Conservation (phyloP, 2,797 vertebrate species). For the Discoglossus pictus region DNA sequence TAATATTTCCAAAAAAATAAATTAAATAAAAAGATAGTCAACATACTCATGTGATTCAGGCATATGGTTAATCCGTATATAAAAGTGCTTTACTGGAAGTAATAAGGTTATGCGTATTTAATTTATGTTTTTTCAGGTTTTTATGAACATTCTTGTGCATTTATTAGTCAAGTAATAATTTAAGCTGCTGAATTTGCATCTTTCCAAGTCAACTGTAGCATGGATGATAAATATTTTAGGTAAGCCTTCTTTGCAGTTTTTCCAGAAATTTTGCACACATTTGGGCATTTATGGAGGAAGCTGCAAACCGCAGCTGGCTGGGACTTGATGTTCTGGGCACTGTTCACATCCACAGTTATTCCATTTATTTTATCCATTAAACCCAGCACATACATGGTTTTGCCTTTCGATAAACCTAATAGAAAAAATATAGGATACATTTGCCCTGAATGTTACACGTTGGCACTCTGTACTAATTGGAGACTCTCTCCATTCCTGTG, state of each 20-base stretch:
- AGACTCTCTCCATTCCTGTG: too few species aligned
- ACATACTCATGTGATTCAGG: too few species aligned
- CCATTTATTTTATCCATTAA: slow-evolving; percentile 65
- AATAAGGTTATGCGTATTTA: slow-evolving; percentile 13
- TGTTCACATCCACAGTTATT: slow-evolving; percentile 58
- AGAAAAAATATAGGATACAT: too few species aligned
- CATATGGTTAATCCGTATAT: too few species aligned
- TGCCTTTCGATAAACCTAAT: slow-evolving; percentile 32
- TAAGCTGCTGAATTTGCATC: slow-evolving; percentile 47
- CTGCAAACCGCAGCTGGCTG: slow-evolving; percentile 40
- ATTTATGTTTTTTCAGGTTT: slow-evolving; percentile 17
- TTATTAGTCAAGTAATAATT: slow-evolving; percentile 41
- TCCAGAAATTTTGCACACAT: slow-evolving; percentile 40
- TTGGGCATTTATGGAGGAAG: slow-evolving; percentile 49
- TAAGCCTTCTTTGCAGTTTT: slow-evolving; percentile 43
- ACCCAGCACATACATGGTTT: slow-evolving; percentile 48
- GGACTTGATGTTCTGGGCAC: slow-evolving; percentile 56
- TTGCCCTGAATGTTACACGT: too few species aligned
- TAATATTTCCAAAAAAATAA: too few species aligned
- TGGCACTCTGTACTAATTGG: too few species aligned
- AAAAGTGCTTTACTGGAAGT: neutral
- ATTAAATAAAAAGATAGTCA: too few species aligned
- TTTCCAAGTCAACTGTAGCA: slow-evolving; percentile 41
- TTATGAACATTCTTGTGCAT: slow-evolving; percentile 42
- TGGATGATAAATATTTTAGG: slow-evolving; percentile 49